phyloP scores from a whole-genome alignment of 2,888 invertebrate genomes.

The Eueremaeus valkanovi region DNA sequence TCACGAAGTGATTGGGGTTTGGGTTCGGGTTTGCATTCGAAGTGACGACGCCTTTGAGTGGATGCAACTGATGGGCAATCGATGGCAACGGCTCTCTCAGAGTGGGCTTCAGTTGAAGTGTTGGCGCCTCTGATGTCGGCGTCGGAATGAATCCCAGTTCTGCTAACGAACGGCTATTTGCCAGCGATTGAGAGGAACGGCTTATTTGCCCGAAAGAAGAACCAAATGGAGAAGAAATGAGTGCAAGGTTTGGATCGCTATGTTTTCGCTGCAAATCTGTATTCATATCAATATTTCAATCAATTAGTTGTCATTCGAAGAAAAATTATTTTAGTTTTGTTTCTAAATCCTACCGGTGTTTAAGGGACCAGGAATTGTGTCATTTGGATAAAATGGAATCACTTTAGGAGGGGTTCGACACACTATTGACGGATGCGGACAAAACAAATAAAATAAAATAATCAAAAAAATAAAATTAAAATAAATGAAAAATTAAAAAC shows the following conservation, averaged over 20 bases:
- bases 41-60: not conserved
- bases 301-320: not conserved
- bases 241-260: slow-evolving; percentile 8
- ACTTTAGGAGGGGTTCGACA: slow-evolving; percentile 24
- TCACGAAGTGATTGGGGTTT: not conserved
- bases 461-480: not conserved
- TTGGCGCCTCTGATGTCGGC: not conserved
- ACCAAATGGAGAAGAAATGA: not conserved
- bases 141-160: slow-evolving; percentile 16
- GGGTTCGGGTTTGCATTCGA: too few species aligned
- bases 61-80: slow-evolving; percentile 9
- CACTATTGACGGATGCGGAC: not conserved
- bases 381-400: not conserved
- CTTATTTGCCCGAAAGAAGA: not conserved
- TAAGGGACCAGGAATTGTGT: not conserved
- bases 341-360: not conserved
- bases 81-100: not conserved
- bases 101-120: not conserved
- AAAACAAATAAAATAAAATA: slow-evolving; percentile 7
- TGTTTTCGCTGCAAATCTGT: slow-evolving; percentile 13
- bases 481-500: not conserved
- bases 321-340: not conserved
- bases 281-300: not conserved
- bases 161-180: not conserved
- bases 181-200: not conserved